phyloP scores from a whole-genome alignment of 2,113 vertebrate species.

The Hyaena hyaena region DNA sequence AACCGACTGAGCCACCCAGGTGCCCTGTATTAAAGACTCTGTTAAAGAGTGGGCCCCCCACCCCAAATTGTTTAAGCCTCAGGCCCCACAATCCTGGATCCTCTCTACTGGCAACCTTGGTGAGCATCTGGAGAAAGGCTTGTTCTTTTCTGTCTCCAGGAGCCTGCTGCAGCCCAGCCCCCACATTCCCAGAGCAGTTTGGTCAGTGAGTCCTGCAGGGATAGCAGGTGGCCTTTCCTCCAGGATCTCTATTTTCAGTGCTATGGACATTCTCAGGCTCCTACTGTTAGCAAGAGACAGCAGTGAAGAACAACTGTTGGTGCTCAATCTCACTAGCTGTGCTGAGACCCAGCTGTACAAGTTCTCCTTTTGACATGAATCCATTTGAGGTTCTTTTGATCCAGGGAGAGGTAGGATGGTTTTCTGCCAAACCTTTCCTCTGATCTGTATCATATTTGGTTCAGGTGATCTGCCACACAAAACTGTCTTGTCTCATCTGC shows the following conservation, averaged over 20 bases:
- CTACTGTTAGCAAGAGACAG: neutral
- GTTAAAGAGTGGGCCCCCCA: neutral
- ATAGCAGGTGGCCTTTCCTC: neutral
- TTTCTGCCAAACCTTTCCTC: conserved; percentile 22
- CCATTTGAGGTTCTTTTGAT: conserved; percentile 1
- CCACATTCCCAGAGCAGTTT: neutral
- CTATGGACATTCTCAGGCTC: neutral
- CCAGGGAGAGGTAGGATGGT: neutral
- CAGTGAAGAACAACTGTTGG: neutral
- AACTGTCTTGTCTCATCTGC: neutral
- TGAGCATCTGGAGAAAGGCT: conserved; percentile 22
- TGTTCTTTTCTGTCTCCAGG: neutral
- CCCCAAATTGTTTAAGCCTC: neutral
- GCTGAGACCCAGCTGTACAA: neutral
- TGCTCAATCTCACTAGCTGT: neutral
- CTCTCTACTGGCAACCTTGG: neutral
- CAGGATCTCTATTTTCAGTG: neutral
- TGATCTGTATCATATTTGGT: neutral
- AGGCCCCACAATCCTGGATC: neutral
- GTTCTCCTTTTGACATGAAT: conserved; percentile 11
- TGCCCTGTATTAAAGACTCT: no score
- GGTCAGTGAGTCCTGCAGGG: rapidly evolving
- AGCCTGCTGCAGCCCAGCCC: neutral
- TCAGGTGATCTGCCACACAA: neutral
- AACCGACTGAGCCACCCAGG: no score